Evolutionary conservation across 2,797 vertebrate species (phyloP).

Genomic region (Myoxocephalus aenaeus): DNA sequence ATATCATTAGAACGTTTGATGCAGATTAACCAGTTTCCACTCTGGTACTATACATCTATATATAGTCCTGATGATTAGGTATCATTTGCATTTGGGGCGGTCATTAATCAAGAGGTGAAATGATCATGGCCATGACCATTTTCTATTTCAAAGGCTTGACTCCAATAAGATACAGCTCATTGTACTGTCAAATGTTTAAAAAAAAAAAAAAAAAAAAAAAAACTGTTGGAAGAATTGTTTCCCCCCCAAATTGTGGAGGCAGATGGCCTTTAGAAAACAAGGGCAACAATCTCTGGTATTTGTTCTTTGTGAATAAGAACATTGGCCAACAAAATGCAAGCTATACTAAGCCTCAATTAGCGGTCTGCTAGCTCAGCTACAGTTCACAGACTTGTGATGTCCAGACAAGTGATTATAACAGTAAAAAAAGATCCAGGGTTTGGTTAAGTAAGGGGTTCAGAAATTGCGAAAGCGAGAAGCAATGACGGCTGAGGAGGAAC

Average conservation of each 20-base stretch:
- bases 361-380: background rate
- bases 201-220: too few relatives aligned
- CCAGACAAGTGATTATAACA: background rate
- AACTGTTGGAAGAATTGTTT: background rate
- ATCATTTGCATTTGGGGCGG: background rate
- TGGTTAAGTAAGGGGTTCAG: background rate
- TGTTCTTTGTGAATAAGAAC: constrained; percentile 41
- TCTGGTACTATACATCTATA: background rate
- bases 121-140: background rate
- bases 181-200: too few relatives aligned
- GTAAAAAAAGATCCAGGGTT: background rate
- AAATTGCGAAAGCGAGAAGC: background rate
- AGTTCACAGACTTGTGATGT: background rate
- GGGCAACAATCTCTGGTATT: constrained; percentile 13
- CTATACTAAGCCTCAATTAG: constrained; percentile 19
- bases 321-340: constrained; percentile 34
- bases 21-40: background rate
- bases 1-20: background rate
- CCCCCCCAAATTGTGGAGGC: background rate
- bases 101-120: background rate
- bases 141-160: background rate
- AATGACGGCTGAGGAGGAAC: background rate
- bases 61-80: background rate
- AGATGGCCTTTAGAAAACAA: constrained; percentile 35
- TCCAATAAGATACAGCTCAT: background rate